phyloP scores from a whole-genome alignment of 1,140 invertebrate species.

The Achroia grisella region DNA sequence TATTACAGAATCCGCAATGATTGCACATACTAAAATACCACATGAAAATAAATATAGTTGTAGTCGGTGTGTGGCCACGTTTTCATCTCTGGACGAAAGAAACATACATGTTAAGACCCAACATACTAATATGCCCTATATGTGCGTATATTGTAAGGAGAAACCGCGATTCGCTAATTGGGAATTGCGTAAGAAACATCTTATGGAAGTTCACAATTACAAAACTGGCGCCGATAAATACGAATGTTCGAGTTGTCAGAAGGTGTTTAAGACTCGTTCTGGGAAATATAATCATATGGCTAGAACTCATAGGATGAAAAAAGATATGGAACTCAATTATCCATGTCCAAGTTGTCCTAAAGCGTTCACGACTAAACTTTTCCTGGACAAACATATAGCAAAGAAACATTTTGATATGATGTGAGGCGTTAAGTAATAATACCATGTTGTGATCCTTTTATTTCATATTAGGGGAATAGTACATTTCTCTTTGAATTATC shows the following conservation, averaged over 20 bases:
- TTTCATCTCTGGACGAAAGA: slow-evolving; percentile 48
- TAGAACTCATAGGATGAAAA: slow-evolving; percentile 49
- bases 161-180: slow-evolving; percentile 59
- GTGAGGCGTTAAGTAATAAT: not conserved
- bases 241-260: slow-evolving; percentile 52
- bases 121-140: slow-evolving; percentile 52
- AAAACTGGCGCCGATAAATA: slow-evolving; percentile 54
- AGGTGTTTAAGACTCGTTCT: slow-evolving; percentile 58
- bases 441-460: not conserved
- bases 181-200: slow-evolving; percentile 52
- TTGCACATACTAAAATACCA: slow-evolving; percentile 58
- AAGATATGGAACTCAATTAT: slow-evolving; percentile 49
- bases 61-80: slow-evolving; percentile 51
- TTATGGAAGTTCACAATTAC: slow-evolving; percentile 59
- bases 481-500: too few species aligned
- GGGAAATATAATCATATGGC: slow-evolving; percentile 64
- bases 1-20: slow-evolving; percentile 58
- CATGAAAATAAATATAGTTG: slow-evolving; percentile 63
- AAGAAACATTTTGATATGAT: slow-evolving; percentile 54
- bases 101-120: slow-evolving; percentile 61
- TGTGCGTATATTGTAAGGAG: slow-evolving; percentile 56
- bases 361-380: slow-evolving; percentile 56
- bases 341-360: slow-evolving; percentile 51
- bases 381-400: slow-evolving; percentile 58
- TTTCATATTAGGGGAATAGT: too few species aligned